phyloP scores from a whole-genome alignment of 2,797 vertebrate species.

The Chaenodraco wilsoni region DNA sequence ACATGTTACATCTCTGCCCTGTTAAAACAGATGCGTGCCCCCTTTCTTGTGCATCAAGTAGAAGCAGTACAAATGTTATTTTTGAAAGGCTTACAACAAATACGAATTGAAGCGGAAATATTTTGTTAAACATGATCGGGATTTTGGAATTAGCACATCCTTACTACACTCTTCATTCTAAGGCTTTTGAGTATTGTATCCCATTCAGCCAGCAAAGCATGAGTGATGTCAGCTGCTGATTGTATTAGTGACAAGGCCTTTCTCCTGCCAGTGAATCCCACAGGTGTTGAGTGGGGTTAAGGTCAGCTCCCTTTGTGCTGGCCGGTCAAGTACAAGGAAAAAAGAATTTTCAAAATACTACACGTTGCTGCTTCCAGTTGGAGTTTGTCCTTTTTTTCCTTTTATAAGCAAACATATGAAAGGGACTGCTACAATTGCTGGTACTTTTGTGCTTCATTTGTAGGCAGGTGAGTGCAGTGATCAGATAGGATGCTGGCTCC shows the following conservation, averaged over 20 bases:
- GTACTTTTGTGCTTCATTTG: background rate
- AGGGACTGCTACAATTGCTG: no score
- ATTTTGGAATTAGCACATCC: no score
- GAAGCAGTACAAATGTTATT: no score
- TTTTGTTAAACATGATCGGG: no score
- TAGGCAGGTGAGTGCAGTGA: background rate
- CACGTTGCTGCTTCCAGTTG: background rate
- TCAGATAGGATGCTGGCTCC: slow-evolving; percentile 8
- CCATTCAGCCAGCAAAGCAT: background rate
- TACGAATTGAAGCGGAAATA: no score
- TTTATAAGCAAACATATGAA: background rate
- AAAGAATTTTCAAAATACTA: background rate
- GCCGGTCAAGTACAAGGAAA: background rate
- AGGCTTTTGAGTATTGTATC: background rate
- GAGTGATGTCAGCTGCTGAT: background rate
- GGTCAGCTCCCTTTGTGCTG: background rate
- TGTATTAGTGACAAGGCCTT: background rate
- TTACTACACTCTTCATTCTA: background rate
- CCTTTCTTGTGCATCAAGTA: no score
- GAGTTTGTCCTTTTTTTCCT: background rate
- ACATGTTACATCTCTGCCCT: no score
- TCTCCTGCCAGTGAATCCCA: background rate
- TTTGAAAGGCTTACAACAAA: no score
- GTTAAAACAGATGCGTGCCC: no score
- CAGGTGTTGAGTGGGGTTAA: background rate